Base-by-base conservation (phyloP, 2,888 invertebrate genomes). In the Ophion ellenae region DNA sequence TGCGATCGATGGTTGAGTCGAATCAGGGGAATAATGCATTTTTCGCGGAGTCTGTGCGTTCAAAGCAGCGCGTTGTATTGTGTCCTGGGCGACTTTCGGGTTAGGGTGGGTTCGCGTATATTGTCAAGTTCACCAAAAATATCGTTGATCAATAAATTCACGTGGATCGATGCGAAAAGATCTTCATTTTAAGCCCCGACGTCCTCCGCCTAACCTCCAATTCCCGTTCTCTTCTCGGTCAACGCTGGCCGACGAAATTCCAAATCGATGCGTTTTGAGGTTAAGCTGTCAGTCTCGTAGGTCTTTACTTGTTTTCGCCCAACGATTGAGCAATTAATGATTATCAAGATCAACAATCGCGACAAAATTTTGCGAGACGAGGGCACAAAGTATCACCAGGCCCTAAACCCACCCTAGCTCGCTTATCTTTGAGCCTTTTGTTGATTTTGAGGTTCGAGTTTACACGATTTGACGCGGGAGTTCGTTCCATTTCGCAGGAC, bases 221-320 rank as follows among this genome's bases (percentile, higher is more conserved):
- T 32, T n/a, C 47, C n/a, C 28, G 0, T 36, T 6, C 9, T 11
- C 32, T 53, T 20, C 3, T 57, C 14, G 2, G 36, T 53, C 24
- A 17, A 20, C n/a, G 11, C 32, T 9, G 1, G 28, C 2, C 53
- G 6, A 0, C 11, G 10, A 17, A 76, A 40, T 76, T 36, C 3
- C 45, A 36, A 24, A 10, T n/a, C 32, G 4, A 75, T 20, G 10
- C n/a, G 28, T 47, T 66, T 76, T 76, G 64, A 76, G 76, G 76
- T 76, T 76, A 76, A 32, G 64, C 47, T 66, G 64, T 66, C 64
- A 76, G 9, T 76, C 20, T 66, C 20, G n/a, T 53, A 45, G 17
- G 40, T 32, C 28, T 63, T 20, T 40, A 14, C 40, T 47, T 28
- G 40, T 47, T 66, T 32, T 66, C 1, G 7, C 6, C 40, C 40